Base-by-base conservation (phyloP, 2,888 invertebrate species). In the Calliscelio sp. region DNA sequence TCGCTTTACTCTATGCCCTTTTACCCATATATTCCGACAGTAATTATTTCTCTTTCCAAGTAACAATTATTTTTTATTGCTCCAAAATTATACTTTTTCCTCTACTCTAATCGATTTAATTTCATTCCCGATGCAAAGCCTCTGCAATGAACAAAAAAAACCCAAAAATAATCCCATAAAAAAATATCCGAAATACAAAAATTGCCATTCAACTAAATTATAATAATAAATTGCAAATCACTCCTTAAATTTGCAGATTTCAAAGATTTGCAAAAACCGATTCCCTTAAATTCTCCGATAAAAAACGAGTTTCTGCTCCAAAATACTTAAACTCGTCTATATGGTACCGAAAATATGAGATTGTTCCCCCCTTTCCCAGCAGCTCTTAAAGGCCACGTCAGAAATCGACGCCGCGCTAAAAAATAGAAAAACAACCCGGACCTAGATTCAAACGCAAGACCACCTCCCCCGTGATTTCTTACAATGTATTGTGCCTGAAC, bases 401-500 rank as follows among this genome's bases (percentile, higher is more conserved):
- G 44, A 55, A 3, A 46, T n/a, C 20, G 63, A 24, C 18, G 38
- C 24, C n/a, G n/a, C 18, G 71, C 44, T 46, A 77, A 66, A 75
- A 65, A 44, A 57, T 41, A 24, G 77, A 57, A 77, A 77, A 66
- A 77, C 77, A 77, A 57, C 20, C 65, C 70, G 70, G 61, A 70
- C 78, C 78, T 63, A 79, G 70, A 51, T 78, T 78, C 24, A 11
- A 51, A n/a, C 53, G 59, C 59, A 75, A 61, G 44, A 41, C 59
- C 35, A 20, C 32, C 22, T 68, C 57, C 14, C 10, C 68, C 59
- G 14, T 7, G 51, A 49, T 51, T 57, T 59, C 73, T 61, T 61
- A 61, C 51, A 35, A n/a, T 51, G 63, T 44, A 73, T 38, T 49
- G 18, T 41, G 1, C 25, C 35, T 8, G n/a, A 28, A 41, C 38